These are phyloP conservation scores for Epizoanthus illoricatus DNA, from an alignment of 92 coral and sea anemone genomes.

Conservation along the genomic window DNA sequence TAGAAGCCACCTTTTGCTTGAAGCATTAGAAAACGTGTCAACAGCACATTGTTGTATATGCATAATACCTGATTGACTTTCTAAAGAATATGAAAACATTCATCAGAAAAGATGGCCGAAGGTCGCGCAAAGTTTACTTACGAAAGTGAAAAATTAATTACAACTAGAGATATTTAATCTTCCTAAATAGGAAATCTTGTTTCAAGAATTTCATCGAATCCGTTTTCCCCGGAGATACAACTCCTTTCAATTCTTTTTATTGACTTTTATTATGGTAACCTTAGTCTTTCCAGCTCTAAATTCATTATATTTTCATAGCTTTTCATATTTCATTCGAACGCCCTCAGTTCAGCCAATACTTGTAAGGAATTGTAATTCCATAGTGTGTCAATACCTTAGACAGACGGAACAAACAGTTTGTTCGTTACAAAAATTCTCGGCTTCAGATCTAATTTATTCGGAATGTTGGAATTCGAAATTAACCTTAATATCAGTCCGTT, in stretches of 20 bases:
- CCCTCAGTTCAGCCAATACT: not conserved
- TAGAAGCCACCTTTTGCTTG: constrained; percentile 31
- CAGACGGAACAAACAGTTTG: constrained; percentile 38
- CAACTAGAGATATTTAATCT: constrained; percentile 28
- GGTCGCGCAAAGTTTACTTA: constrained; percentile 36
- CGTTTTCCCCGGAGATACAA: not conserved
- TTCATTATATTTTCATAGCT: constrained; percentile 3
- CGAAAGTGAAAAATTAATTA: constrained; percentile 41
- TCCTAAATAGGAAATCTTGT: constrained; percentile 5
- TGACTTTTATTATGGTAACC: not conserved
- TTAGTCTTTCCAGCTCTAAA: constrained; percentile 2
- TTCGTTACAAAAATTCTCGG: constrained; percentile 36
- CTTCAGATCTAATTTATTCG: constrained; percentile 14
- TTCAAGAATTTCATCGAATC: not conserved
- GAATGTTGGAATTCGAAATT: constrained; percentile 36
- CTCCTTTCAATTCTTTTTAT: constrained; percentile 5
- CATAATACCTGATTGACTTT: constrained; percentile 42
- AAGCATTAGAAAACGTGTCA: constrained; percentile 43
- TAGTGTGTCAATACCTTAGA: constrained; percentile 15
- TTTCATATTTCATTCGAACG: constrained; percentile 5
- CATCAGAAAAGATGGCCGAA: constrained; percentile 32
- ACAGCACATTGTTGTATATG: constrained; percentile 34
- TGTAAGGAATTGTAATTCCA: constrained; percentile 22
- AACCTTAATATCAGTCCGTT: constrained; percentile 2
- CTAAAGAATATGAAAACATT: constrained; percentile 41